phyloP scores from a whole-genome alignment of 1,140 invertebrate species.

The Diorhabda elongata region DNA sequence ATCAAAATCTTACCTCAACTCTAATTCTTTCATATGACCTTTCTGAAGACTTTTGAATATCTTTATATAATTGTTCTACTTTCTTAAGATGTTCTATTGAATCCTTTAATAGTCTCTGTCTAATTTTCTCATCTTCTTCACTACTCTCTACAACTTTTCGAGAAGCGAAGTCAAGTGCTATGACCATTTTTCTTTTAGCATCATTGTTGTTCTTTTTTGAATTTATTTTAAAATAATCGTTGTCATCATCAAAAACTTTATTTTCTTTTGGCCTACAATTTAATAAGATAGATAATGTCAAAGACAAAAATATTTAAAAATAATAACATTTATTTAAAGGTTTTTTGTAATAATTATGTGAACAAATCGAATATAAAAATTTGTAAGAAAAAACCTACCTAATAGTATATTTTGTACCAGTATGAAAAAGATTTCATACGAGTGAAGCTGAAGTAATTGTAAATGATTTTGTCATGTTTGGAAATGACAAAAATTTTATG shows the following conservation, averaged over 20 bases:
- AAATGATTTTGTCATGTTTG: too few species aligned
- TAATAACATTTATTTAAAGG: background rate
- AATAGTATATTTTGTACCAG: too few species aligned
- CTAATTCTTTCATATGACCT: conserved; percentile 8
- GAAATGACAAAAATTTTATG: too few species aligned
- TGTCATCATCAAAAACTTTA: conserved; percentile 90
- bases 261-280: conserved; percentile 55
- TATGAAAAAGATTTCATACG: too few species aligned
- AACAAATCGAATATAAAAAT: too few species aligned
- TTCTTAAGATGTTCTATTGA: conserved; percentile 36
- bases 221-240: conserved; percentile 84
- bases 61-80: conserved; percentile 36
- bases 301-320: background rate
- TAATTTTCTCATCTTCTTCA: conserved; percentile 34
- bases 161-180: conserved; percentile 83
- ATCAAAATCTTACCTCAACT: conserved; percentile 20
- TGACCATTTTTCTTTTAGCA: conserved; percentile 53
- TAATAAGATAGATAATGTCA: background rate
- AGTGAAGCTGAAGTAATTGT: too few species aligned
- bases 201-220: conserved; percentile 69
- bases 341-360: background rate
- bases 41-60: conserved; percentile 33
- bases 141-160: conserved; percentile 47
- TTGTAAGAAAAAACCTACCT: too few species aligned
- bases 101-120: conserved; percentile 32